These are phyloP conservation scores for Thamnophis sirtalis DNA, from an alignment of 2,113 vertebrate genomes.

Conservation along the genomic window DNA sequence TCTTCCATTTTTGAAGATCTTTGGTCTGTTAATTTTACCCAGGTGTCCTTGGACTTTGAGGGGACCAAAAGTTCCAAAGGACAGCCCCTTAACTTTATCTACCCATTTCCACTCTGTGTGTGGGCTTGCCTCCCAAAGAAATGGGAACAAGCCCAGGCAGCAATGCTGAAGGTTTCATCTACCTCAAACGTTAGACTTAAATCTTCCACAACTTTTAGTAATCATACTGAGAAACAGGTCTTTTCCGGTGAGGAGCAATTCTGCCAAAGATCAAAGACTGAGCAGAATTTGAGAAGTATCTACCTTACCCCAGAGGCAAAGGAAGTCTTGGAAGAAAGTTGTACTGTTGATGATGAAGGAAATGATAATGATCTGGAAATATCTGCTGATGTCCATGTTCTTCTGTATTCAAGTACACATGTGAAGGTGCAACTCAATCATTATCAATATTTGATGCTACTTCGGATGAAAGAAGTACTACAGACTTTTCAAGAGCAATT, in stretches of 20 bases:
- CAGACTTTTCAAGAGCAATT: constrained; percentile 80
- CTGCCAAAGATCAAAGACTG: constrained; percentile 71
- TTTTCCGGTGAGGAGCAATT: constrained; percentile 38
- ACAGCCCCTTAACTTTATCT: constrained; percentile 79
- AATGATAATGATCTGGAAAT: constrained; percentile 62
- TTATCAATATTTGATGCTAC: constrained; percentile 91
- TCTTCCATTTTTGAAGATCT: constrained; percentile 78
- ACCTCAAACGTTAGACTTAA: constrained; percentile 64
- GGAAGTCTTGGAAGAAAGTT: constrained; percentile 47
- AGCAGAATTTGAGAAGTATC: constrained; percentile 69
- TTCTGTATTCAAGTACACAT: constrained; percentile 76
- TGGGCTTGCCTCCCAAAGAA: constrained; percentile 84
- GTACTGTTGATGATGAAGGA: constrained; percentile 28
- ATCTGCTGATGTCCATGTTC: constrained; percentile 76
- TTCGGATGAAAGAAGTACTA: constrained; percentile 88
- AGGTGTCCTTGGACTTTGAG: constrained; percentile 82
- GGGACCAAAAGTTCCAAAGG: constrained; percentile 85
- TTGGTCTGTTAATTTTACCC: constrained; percentile 83
- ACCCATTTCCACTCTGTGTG: constrained; percentile 83
- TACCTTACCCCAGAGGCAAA: constrained; percentile 43
- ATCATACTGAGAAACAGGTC: constrained; percentile 47
- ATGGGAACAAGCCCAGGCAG: constrained; percentile 63
- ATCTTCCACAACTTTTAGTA: constrained; percentile 70
- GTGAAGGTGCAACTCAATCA: constrained; percentile 88
- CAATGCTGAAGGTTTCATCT: constrained; percentile 40